Percentiles rank a stretch among this genome's conserved stretches.
Evolutionary conservation across 2,888 invertebrate genomes (phyloP).

Genomic region (Busseola fusca): DNA sequence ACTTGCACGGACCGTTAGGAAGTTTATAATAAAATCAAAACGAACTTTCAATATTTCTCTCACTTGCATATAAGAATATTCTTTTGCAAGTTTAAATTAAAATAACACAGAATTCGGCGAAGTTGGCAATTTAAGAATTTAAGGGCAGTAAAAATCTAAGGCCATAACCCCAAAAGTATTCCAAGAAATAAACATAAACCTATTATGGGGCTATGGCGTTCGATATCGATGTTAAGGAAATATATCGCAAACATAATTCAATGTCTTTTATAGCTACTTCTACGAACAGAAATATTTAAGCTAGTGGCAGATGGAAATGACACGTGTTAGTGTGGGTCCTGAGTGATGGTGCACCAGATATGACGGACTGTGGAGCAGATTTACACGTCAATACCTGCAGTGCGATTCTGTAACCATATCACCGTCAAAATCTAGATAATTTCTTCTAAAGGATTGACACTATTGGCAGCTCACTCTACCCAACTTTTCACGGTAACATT

Average conservation of each 20-base stretch:
- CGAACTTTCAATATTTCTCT: not conserved
- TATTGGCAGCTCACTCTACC: too few species aligned
- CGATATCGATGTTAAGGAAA: conserved; percentile 10
- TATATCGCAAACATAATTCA: conserved; percentile 18
- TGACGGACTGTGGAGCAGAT: too few species aligned
- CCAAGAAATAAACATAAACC: conserved; percentile 11
- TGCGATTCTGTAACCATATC: too few species aligned
- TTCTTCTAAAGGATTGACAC: too few species aligned
- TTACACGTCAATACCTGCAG: too few species aligned
- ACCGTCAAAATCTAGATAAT: too few species aligned
- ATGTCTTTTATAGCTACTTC: conserved; percentile 1
- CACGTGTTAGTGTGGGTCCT: not conserved
- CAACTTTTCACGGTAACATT: too few species aligned
- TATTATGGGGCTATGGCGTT: not conserved
- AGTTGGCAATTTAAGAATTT: conserved; percentile 2
- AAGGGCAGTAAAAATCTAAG: not conserved
- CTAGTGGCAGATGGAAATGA: not conserved
- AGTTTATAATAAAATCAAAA: conserved; percentile 7
- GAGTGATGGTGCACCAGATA: too few species aligned
- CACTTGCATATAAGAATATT: not conserved
- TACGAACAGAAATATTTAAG: not conserved
- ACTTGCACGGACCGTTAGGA: not conserved
- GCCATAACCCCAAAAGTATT: not conserved
- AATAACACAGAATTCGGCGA: not conserved
- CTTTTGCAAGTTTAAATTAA: not conserved